Conservation (phyloP, 1,140 invertebrate species). For the Cherax quadricarinatus region DNA sequence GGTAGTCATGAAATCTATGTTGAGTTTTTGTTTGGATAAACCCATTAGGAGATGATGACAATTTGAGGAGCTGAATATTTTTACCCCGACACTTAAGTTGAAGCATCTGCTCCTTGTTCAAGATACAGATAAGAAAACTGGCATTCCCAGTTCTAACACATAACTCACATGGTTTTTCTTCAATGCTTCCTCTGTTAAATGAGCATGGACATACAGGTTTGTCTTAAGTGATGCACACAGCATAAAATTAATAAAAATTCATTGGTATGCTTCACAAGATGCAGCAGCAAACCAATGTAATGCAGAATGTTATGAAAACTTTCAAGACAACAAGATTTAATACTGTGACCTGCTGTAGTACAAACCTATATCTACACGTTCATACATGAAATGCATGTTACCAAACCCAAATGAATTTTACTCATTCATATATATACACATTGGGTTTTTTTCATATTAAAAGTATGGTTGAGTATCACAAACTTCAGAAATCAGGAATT, state of each 20-base stretch:
- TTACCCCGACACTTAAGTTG: neutral
- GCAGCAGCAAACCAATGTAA: neutral
- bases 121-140: neutral
- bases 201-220: constrained; percentile 15
- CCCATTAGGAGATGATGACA: too few species aligned
- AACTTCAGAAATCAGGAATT: too few species aligned
- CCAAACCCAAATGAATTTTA: neutral
- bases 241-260: neutral
- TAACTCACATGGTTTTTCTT: neutral
- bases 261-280: neutral
- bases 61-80: neutral
- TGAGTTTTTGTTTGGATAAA: too few species aligned
- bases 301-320: neutral
- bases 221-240: neutral
- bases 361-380: neutral
- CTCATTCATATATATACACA: too few species aligned
- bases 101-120: neutral
- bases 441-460: too few species aligned
- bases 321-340: neutral
- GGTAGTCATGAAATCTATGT: too few species aligned
- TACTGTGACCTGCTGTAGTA: neutral
- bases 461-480: too few species aligned
- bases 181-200: neutral
- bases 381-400: neutral
- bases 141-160: constrained; percentile 31